Evolutionary conservation across 2,888 invertebrate species (phyloP).

Genomic region (Synanthedon vespiformis): DNA sequence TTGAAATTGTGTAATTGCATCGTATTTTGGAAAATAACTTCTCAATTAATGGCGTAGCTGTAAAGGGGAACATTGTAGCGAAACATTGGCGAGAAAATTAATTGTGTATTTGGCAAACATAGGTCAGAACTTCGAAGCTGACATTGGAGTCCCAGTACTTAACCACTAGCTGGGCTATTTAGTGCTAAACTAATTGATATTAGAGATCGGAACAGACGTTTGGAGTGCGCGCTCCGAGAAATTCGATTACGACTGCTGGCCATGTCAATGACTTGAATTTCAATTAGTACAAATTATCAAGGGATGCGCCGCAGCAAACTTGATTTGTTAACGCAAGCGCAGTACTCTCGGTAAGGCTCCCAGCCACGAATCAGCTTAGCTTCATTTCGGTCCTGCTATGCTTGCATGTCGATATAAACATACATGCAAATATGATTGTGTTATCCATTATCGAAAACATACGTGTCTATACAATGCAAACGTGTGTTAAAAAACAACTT

Average conservation of each 20-base stretch:
- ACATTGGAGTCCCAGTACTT: no score
- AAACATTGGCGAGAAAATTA: no score
- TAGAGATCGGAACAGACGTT: slow-evolving; percentile 13
- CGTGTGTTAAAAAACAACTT: no score
- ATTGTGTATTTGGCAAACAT: no score
- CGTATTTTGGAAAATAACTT: no score
- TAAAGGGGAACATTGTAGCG: no score
- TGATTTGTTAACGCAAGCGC: slow-evolving; percentile 38
- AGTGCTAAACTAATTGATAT: background rate
- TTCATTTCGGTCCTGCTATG: slow-evolving; percentile 14
- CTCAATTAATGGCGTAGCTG: no score
- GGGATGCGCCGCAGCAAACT: slow-evolving; percentile 60
- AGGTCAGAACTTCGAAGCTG: no score
- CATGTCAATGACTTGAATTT: slow-evolving; percentile 77
- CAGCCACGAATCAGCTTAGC: slow-evolving; percentile 15
- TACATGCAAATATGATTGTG: no score
- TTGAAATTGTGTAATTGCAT: no score
- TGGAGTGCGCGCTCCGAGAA: slow-evolving; percentile 33
- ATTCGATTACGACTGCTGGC: slow-evolving; percentile 70
- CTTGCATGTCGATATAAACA: background rate
- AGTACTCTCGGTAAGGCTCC: slow-evolving; percentile 6
- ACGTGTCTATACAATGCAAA: no score
- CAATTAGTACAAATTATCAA: slow-evolving; percentile 75
- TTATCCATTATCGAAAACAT: no score
- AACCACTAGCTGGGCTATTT: background rate